Conservation (phyloP, 1,140 invertebrate genomes). For the Coelopa frigida region DNA sequence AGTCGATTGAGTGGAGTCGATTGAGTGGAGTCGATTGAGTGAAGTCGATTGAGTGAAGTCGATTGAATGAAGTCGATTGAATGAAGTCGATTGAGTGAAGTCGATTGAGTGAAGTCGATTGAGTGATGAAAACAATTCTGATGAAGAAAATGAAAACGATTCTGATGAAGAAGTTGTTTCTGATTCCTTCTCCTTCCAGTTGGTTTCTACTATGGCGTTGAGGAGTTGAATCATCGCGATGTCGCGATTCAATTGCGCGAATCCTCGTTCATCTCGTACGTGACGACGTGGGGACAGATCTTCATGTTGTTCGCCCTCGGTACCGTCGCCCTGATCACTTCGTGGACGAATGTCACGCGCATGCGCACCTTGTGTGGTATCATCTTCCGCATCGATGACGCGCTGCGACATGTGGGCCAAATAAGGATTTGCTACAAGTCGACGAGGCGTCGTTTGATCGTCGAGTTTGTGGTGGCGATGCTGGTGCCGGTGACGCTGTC, state of each 20-base stretch:
- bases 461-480: constrained; percentile 7
- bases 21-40: too few species aligned
- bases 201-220: constrained; percentile 11
- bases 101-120: too few species aligned
- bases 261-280: constrained; percentile 8
- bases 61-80: too few species aligned
- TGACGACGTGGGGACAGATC: constrained; percentile 16
- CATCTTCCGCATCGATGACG: constrained; percentile 14
- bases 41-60: too few species aligned
- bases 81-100: too few species aligned
- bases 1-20: too few species aligned
- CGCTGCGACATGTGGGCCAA: neutral
- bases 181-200: constrained; percentile 1
- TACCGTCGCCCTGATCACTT: constrained; percentile 2
- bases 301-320: constrained; percentile 14
- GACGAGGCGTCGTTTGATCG: constrained; percentile 3
- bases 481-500: constrained; percentile 13
- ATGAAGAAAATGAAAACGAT: too few species aligned
- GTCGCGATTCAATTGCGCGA: neutral
- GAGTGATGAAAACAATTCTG: too few species aligned
- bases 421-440: constrained; percentile 7
- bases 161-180: too few species aligned
- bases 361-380: constrained; percentile 1
- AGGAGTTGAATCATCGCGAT: neutral
- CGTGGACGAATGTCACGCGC: constrained; percentile 10